Evolutionary conservation across 1,140 invertebrate genomes (phyloP).

Genomic region (Pogonognathellus flavescens): DNA sequence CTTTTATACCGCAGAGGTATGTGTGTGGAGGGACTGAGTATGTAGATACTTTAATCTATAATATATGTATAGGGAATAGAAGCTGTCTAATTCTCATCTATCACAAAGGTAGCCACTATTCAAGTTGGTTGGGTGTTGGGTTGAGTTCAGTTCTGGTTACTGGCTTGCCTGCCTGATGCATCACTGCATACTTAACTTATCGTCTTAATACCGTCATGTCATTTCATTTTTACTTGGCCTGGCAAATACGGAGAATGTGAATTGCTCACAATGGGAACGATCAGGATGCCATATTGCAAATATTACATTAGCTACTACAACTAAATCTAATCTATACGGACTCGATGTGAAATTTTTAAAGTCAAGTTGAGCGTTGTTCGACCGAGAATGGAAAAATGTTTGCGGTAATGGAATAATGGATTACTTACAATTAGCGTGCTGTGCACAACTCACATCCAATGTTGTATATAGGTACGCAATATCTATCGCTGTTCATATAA

Average conservation of each 20-base stretch:
- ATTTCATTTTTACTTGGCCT: constrained; percentile 26
- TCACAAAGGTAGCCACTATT: neutral
- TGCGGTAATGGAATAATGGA: constrained; percentile 1
- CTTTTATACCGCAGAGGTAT: too few relatives aligned
- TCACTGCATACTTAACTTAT: constrained; percentile 30
- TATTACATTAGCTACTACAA: neutral
- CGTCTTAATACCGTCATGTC: constrained; percentile 7
- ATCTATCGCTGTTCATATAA: neutral
- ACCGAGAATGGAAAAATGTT: constrained; percentile 11
- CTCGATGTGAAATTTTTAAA: constrained; percentile 13
- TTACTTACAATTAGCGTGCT: neutral
- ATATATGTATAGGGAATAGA: constrained; percentile 8
- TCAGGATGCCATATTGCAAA: constrained; percentile 32
- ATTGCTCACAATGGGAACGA: constrained; percentile 14
- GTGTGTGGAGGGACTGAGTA: too few relatives aligned
- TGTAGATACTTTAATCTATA: constrained; percentile 1
- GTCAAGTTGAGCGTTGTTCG: constrained; percentile 1
- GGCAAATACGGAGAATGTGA: constrained; percentile 31
- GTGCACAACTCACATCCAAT: neutral
- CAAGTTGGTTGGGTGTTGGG: neutral
- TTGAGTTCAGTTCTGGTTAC: constrained; percentile 18
- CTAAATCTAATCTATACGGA: constrained; percentile 17
- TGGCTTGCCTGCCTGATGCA: constrained; percentile 6
- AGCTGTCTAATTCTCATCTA: constrained; percentile 13
- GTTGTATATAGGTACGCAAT: neutral